Conservation (phyloP, 2,888 invertebrate genomes). For the Hypomecis punctinalis region DNA sequence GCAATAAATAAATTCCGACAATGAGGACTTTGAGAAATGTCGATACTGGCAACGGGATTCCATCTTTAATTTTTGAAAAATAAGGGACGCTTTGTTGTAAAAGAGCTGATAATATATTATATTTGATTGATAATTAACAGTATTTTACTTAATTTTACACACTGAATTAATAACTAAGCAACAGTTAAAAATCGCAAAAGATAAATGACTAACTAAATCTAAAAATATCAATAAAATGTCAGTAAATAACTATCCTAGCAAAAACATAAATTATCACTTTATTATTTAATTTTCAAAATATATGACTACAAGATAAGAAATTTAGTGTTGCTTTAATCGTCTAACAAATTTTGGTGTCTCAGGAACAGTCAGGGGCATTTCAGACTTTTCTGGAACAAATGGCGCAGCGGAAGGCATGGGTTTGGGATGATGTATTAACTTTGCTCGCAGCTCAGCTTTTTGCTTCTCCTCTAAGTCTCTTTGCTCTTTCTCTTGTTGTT, state of each 20-base stretch:
- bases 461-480: slow-evolving; percentile 80
- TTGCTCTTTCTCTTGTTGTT: slow-evolving; percentile 67
- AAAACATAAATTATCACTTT: no score
- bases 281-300: no score
- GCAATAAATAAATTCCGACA: no score
- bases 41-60: no score
- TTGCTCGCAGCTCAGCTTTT: slow-evolving; percentile 80
- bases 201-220: slow-evolving; percentile 5
- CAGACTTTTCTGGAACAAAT: slow-evolving; percentile 80
- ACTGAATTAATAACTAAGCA: no score
- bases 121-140: no score
- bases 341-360: slow-evolving; percentile 86
- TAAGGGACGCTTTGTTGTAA: no score
- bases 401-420: slow-evolving; percentile 84
- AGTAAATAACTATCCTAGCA: slow-evolving; percentile 1
- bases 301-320: background rate
- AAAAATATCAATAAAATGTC: slow-evolving; percentile 15
- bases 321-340: slow-evolving; percentile 61
- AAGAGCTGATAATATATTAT: no score
- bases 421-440: slow-evolving; percentile 86
- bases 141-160: no score
- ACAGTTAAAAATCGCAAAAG: no score
- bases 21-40: no score
- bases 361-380: slow-evolving; percentile 85
- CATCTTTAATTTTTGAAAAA: no score